These are phyloP conservation scores for Aporophyla lueneburgensis DNA, from an alignment of 2,888 invertebrate genomes.

Conservation along the genomic window DNA sequence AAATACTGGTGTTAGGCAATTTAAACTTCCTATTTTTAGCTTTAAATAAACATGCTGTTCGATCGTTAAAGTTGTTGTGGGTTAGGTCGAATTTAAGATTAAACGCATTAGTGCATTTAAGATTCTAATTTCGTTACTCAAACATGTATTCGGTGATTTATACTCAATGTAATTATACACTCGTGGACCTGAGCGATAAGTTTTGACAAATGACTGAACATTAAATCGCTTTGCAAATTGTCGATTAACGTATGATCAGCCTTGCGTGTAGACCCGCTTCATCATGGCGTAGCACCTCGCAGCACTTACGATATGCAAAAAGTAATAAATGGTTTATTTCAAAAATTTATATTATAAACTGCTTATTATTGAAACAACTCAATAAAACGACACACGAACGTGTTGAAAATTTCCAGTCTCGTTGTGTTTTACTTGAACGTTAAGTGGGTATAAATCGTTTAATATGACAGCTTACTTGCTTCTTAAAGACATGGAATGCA, in stretches of 20 bases:
- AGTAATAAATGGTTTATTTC: slow-evolving; percentile 58
- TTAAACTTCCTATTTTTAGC: slow-evolving; percentile 57
- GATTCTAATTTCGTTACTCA: slow-evolving; percentile 50
- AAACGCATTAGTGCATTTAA: slow-evolving; percentile 45
- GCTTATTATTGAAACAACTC: slow-evolving; percentile 40
- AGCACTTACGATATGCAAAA: slow-evolving; percentile 47
- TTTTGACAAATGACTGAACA: slow-evolving; percentile 66
- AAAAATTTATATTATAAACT: slow-evolving; percentile 38
- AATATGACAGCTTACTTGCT: slow-evolving; percentile 75
- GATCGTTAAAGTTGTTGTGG: slow-evolving; percentile 45
- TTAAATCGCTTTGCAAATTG: slow-evolving; percentile 64
- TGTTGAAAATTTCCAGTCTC: slow-evolving; percentile 50
- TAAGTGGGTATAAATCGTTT: slow-evolving; percentile 67
- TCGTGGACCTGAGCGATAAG: slow-evolving; percentile 38
- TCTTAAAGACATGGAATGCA: slow-evolving; percentile 78
- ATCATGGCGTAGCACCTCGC: slow-evolving; percentile 46
- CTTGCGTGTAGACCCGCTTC: slow-evolving; percentile 60
- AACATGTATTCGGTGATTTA: slow-evolving; percentile 26
- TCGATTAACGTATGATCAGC: slow-evolving; percentile 52
- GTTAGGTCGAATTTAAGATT: slow-evolving; percentile 44
- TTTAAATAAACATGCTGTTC: slow-evolving; percentile 42
- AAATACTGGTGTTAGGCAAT: slow-evolving; percentile 57
- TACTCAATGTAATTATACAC: slow-evolving; percentile 59
- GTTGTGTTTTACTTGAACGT: slow-evolving; percentile 58
- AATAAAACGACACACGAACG: slow-evolving; percentile 33